Evolutionary conservation across 2,113 vertebrate species (phyloP).

Genomic region (Neotoma lepida): DNA sequence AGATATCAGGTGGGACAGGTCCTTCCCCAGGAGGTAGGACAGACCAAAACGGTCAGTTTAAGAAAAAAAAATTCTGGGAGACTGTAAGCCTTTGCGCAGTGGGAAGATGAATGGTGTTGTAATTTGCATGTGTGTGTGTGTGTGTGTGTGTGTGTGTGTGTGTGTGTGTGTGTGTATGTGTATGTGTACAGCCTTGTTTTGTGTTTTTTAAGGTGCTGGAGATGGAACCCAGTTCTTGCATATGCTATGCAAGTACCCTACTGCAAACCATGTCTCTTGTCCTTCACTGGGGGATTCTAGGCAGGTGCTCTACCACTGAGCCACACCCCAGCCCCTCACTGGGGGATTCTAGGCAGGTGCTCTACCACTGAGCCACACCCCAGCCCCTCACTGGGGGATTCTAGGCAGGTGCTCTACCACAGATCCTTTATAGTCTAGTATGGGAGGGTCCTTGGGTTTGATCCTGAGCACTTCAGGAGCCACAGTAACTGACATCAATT

Average conservation of each 20-base stretch:
- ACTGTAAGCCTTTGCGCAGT: background rate
- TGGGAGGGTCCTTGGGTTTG: background rate
- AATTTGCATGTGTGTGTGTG: too few species aligned
- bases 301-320: too few species aligned
- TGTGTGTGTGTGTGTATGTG: background rate
- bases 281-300: too few species aligned
- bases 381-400: background rate
- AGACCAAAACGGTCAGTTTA: fast-evolving
- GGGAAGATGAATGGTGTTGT: background rate
- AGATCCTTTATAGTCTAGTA: background rate
- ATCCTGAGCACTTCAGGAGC: background rate
- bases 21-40: background rate
- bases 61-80: too few species aligned
- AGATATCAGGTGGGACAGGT: constrained; percentile 91
- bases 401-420: background rate
- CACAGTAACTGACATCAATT: background rate
- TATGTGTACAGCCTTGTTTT: too few species aligned
- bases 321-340: background rate
- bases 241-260: too few species aligned
- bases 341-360: background rate
- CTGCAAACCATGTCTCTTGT: too few species aligned
- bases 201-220: too few species aligned
- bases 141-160: background rate
- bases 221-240: too few species aligned
- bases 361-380: background rate